A percentile compares a stretch with the other conserved stretches of the same genome.
Conservation (phyloP, 2,113 vertebrate genomes). For the human region DNA sequence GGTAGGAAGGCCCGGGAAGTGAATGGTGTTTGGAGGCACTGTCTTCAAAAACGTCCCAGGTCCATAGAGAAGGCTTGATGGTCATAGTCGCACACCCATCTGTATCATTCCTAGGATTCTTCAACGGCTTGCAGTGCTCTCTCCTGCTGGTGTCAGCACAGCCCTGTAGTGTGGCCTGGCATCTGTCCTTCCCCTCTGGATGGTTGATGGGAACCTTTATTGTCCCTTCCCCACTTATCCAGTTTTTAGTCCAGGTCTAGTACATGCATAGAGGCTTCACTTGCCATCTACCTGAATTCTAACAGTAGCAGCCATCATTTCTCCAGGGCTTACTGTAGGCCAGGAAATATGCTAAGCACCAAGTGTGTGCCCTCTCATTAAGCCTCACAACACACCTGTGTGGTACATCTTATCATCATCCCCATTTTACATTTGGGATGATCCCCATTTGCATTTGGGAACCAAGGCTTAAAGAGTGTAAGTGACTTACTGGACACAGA, state of each 20-base stretch:
- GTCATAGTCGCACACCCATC: no score
- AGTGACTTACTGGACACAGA: neutral
- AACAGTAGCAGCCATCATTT: neutral
- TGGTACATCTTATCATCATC: neutral
- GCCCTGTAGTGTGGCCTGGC: neutral
- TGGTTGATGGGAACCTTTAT: neutral
- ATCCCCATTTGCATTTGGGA: neutral
- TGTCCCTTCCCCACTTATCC: neutral
- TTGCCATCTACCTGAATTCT: neutral
- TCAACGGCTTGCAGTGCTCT: neutral
- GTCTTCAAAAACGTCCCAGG: neutral
- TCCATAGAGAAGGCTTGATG: accelerated
- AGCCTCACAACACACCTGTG: neutral
- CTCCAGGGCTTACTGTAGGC: neutral
- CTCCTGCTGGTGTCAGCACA: neutral
- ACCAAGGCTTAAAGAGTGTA: neutral
- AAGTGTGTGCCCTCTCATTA: accelerated
- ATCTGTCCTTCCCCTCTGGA: neutral
- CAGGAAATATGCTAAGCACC: neutral
- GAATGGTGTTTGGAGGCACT: neutral
- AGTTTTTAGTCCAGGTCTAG: neutral
- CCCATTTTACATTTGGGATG: neutral
- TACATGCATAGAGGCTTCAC: neutral
- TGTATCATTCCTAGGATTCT: neutral
- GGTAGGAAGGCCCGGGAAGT: neutral